These are phyloP conservation scores for Bostrychus sinensis DNA, from an alignment of 2,113 vertebrate genomes.

Conservation along the genomic window DNA sequence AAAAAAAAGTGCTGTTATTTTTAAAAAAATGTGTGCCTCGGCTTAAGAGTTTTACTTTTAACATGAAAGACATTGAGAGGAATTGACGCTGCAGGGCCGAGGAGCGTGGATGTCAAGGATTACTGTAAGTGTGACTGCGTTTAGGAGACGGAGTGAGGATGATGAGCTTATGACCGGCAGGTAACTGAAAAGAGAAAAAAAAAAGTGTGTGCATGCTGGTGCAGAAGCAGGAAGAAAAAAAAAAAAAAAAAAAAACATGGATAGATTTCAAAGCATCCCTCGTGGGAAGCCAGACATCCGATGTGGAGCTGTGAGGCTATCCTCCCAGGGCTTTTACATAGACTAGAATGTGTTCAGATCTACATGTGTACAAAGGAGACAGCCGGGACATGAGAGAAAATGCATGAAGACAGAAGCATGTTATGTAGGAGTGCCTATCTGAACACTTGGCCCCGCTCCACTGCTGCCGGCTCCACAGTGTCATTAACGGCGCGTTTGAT, in stretches of 20 bases:
- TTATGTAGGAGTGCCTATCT: conserved; percentile 59
- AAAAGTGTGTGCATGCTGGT: conserved; percentile 20
- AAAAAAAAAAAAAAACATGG: conserved; percentile 12
- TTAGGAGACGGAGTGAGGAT: conserved; percentile 54
- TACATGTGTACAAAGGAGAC: too few species aligned
- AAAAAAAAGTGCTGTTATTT: too few species aligned
- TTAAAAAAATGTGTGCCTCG: conserved; percentile 1
- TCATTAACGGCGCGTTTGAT: conserved; percentile 62
- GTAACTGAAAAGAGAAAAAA: conserved; percentile 36
- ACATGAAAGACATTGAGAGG: conserved; percentile 19
- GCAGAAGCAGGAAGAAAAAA: conserved; percentile 12
- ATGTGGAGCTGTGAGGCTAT: conserved; percentile 40
- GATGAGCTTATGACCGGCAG: conserved; percentile 64
- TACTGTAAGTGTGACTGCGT: conserved; percentile 51
- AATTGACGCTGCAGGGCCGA: conserved; percentile 28
- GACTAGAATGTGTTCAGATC: too few species aligned
- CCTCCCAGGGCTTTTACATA: conserved; percentile 19
- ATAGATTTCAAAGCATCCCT: conserved; percentile 48
- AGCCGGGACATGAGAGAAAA: conserved; percentile 8
- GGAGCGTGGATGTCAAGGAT: conserved; percentile 37
- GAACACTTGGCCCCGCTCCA: conserved; percentile 63
- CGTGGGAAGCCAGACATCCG: conserved; percentile 55
- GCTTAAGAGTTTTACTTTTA: conserved; percentile 8
- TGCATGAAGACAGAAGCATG: conserved; percentile 34
- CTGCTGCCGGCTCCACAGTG: conserved; percentile 59